Evolutionary conservation across 2,888 invertebrate species (phyloP).

Genomic region (Eristalinus sepulchralis): DNA sequence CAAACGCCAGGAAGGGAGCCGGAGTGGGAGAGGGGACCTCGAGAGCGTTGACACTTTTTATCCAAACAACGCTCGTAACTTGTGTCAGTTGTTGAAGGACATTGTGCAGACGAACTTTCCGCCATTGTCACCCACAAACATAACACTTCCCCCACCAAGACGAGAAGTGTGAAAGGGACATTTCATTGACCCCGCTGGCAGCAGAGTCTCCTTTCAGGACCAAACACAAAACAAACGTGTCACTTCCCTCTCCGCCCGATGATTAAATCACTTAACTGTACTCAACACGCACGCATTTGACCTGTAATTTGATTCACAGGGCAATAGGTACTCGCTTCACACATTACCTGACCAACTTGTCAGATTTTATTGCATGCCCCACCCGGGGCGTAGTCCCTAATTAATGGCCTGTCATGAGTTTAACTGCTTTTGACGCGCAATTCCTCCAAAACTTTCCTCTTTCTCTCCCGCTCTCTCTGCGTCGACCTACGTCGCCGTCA

Average conservation of each 20-base stretch:
- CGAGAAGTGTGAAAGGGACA: no score
- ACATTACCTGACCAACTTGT: slow-evolving; percentile 26
- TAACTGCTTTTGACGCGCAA: slow-evolving; percentile 31
- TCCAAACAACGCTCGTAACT: neutral
- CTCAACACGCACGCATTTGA: neutral
- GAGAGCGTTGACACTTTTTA: neutral
- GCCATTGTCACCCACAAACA: no score
- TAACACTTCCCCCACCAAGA: no score
- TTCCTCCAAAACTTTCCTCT: neutral
- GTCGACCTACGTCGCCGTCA: neutral
- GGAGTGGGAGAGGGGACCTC: no score
- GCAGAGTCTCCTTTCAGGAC: no score
- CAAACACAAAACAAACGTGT: neutral
- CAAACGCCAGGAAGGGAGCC: neutral
- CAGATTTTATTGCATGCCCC: slow-evolving; percentile 43
- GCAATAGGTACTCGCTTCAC: slow-evolving; percentile 14
- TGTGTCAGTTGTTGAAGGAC: neutral
- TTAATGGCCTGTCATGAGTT: slow-evolving; percentile 60
- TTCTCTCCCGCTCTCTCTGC: neutral
- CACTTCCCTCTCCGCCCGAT: neutral
- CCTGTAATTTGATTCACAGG: slow-evolving; percentile 8
- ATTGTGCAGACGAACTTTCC: neutral
- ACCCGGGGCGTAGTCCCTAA: slow-evolving; percentile 26
- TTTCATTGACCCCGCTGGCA: no score
- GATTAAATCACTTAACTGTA: neutral